Evolutionary conservation across 2,797 vertebrate genomes (phyloP), one percentile per base, ranked within the genome.

Genomic region (Helostoma temminkii): DNA sequence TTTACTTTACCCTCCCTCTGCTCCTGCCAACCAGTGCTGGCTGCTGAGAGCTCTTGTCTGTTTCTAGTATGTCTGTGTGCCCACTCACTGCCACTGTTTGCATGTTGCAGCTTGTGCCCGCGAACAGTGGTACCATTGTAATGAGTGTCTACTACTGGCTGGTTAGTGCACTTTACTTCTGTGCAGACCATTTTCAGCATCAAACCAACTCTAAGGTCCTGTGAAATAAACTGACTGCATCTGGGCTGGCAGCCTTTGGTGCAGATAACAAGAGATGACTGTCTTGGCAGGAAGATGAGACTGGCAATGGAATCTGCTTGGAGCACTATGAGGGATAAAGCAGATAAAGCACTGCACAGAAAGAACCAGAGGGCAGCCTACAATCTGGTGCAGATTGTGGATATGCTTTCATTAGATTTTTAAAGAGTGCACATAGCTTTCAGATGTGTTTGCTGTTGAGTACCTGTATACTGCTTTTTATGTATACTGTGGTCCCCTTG

Each of bases 381-480:
- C 74, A 63, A 76, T 68, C 73, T 70, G 64, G 10, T 71, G 59
- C 58, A 88, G 70, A 62, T 11, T 69, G 74, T 21, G 42, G 56
- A 68, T 41, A 50, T 21, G 39, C 32, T 68, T 78, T 57, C 25
- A 66, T 53, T 45, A 36, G 12, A 60, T 61, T 7, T 55, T 37
- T 4, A 37, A 63, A 53, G 39, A 47, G 26, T 2, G 26, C 21
- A 11, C 22, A 36, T 6, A 37, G 37, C 42, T 66, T 46, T 62
- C 42, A 65, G 22, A 66, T 71, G 71, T 71, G 64, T 59, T 42
- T 10, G 10, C 11, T 19, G 71, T 39, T 45, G 86, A 91, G 47
- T 95, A 99, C 98, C 96, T 93, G 95, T 94, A 85, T 96, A 96
- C 65, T 96, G 94, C 79, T 95, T 96, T 95, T 97, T 98, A 69